Base-by-base conservation (phyloP, 1,140 invertebrate genomes). In the Pollicipes pollicipes region DNA sequence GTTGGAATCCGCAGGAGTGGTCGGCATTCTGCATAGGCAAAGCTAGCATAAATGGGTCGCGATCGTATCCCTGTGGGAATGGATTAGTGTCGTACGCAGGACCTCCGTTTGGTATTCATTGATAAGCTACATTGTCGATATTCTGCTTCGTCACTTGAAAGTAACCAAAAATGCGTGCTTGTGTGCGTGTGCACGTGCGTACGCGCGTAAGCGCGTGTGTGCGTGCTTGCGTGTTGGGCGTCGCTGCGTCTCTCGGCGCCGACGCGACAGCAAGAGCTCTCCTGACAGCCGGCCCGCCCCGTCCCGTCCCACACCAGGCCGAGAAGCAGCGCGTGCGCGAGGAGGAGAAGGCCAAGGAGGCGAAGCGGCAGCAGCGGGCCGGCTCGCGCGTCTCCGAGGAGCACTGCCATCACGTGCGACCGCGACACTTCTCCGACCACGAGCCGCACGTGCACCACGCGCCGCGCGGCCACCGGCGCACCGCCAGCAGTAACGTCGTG, bases 281-380 rank as follows among this genome's bases (percentile, higher is more conserved):
- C n/a, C n/a, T n/a, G n/a, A n/a, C n/a, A n/a, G n/a, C n/a, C n/a
- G n/a, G n/a, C n/a, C n/a, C n/a, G n/a, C n/a, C n/a, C n/a, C n/a
- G n/a, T n/a, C n/a, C n/a, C 64, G 72, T 85, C 3, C 80, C 70
- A 32, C 30, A 89, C 0, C 86, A 88, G 72, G 84, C 86, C 67
- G 89, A 91, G 76, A 90, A 90, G 76, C 89, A 90, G 76, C 90
- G 90, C 76, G 90, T 90, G 67, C 82, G 88, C 66, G 84, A 89
- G 66, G 86, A 88, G 70, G 89, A 89, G 75, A 90, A 89, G 76
- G 81, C 78, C 71, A 82, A 82, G 63, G 73, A 69, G 73, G 72
- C 71, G 30, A 71, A 73, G 30, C 74, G 74, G 64, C 73, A 72
- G 37, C 74, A 75, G 45, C 68, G 74, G 17, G 69, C 72, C 30